phyloP scores from a whole-genome alignment of 2,888 invertebrate genomes.

The Orthosia gothica region DNA sequence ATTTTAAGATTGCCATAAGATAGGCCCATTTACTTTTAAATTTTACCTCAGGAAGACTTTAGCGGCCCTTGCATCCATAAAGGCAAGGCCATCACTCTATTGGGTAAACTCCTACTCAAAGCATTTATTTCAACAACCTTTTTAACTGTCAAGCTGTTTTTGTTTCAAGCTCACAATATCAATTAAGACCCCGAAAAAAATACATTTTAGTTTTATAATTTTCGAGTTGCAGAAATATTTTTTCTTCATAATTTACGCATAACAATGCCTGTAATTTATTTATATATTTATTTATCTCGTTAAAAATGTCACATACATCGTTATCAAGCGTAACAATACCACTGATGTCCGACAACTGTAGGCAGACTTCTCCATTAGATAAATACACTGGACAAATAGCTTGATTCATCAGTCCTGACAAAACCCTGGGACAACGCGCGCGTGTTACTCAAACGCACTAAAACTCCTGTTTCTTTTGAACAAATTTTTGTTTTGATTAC shows the following conservation, averaged over 20 bases:
- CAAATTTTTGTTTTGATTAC: slow-evolving; percentile 16
- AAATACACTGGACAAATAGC: slow-evolving; percentile 59
- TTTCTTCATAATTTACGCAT: not conserved
- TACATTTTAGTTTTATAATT: no score
- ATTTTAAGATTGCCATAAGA: not conserved
- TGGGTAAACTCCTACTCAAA: no score
- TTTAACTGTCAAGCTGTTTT: no score
- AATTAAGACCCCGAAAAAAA: no score
- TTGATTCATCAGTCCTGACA: slow-evolving; percentile 62
- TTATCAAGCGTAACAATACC: slow-evolving; percentile 46
- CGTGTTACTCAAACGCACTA: slow-evolving; percentile 36
- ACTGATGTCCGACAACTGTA: slow-evolving; percentile 69
- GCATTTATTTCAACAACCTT: no score
- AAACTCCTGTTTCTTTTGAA: slow-evolving; percentile 23
- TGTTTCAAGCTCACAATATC: no score
- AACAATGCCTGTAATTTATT: not conserved
- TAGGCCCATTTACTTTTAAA: no score
- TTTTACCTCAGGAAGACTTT: no score
- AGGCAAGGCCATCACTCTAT: no score
- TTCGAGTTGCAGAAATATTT: no score
- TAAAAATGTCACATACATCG: slow-evolving; percentile 31
- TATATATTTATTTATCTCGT: not conserved
- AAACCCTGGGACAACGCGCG: slow-evolving; percentile 45
- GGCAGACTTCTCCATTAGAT: slow-evolving; percentile 55
- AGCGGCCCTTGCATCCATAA: no score